Evolutionary conservation across 1,140 invertebrate genomes (phyloP).

Genomic region (Zaprionus davidi): DNA sequence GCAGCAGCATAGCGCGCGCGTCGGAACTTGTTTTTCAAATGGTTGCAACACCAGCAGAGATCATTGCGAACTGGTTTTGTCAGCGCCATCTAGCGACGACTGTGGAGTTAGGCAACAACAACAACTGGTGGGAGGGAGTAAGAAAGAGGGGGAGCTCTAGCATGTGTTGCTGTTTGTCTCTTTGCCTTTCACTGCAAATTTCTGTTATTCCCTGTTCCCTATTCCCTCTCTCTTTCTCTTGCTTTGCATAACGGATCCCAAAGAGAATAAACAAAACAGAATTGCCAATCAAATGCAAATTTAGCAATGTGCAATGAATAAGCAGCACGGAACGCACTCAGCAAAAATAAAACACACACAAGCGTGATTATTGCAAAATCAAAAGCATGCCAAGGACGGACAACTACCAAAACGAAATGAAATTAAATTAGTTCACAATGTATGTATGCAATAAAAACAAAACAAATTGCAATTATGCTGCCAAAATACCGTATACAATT

Average conservation of each 20-base stretch:
- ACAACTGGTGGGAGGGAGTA: background rate
- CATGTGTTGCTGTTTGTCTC: background rate
- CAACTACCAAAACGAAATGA: slow-evolving; percentile 43
- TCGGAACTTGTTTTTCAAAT: slow-evolving; percentile 66
- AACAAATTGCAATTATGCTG: slow-evolving; percentile 39
- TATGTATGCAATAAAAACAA: slow-evolving; percentile 32
- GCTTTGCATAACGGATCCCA: slow-evolving; percentile 33
- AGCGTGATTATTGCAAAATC: slow-evolving; percentile 65
- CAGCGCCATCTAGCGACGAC: slow-evolving; percentile 59
- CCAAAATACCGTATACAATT: slow-evolving; percentile 22
- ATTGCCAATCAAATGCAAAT: slow-evolving; percentile 58
- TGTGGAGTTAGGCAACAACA: background rate
- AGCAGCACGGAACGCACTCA: slow-evolving; percentile 33
- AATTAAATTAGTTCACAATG: slow-evolving; percentile 77
- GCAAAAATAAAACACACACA: slow-evolving; percentile 45
- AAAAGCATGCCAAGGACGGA: slow-evolving; percentile 76
- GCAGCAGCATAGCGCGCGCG: slow-evolving; percentile 12
- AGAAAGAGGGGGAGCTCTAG: background rate
- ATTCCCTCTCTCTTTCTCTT: slow-evolving; percentile 12
- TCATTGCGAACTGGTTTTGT: slow-evolving; percentile 59
- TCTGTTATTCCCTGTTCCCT: slow-evolving; percentile 26
- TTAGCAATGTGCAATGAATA: slow-evolving; percentile 59
- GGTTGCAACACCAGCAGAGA: slow-evolving; percentile 57
- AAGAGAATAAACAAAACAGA: slow-evolving; percentile 8
- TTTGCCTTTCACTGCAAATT: background rate